These are phyloP conservation scores for Picus viridis DNA, from an alignment of 2,797 vertebrate genomes.

Conservation along the genomic window DNA sequence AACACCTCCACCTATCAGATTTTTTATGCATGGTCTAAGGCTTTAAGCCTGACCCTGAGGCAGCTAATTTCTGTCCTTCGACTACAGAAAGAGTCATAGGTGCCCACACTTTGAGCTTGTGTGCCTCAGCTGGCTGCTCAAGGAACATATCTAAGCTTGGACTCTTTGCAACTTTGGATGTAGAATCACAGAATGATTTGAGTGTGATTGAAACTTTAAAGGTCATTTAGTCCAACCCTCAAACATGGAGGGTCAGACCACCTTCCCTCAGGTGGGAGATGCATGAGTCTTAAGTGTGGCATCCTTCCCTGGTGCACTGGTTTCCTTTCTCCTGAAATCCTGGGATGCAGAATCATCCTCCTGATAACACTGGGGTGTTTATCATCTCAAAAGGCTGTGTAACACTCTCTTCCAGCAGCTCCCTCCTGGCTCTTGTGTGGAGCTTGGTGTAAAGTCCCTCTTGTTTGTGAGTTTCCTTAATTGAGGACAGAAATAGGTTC, in stretches of 20 bases:
- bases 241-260: not conserved
- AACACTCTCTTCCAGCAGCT: not conserved
- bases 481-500: constrained; percentile 40
- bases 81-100: not conserved
- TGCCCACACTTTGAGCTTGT: not conserved
- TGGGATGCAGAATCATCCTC: not conserved
- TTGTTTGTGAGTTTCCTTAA: not conserved
- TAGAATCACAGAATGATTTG: no score
- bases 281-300: not conserved
- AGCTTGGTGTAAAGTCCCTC: not conserved
- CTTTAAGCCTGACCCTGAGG: not conserved
- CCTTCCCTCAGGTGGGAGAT: not conserved
- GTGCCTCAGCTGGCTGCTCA: not conserved
- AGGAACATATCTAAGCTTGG: not conserved
- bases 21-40: not conserved
- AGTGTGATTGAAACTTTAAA: no score
- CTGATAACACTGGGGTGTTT: not conserved
- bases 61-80: not conserved
- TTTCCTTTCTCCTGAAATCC: not conserved
- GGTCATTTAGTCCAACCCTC: no score
- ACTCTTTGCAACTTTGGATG: not conserved
- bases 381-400: not conserved
- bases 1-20: not conserved
- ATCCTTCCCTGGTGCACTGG: not conserved
- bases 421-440: not conserved